Percentiles rank a stretch among this genome's conserved stretches.
Conservation (phyloP, 1,140 invertebrate genomes). For the Sycophila sp. region DNA sequence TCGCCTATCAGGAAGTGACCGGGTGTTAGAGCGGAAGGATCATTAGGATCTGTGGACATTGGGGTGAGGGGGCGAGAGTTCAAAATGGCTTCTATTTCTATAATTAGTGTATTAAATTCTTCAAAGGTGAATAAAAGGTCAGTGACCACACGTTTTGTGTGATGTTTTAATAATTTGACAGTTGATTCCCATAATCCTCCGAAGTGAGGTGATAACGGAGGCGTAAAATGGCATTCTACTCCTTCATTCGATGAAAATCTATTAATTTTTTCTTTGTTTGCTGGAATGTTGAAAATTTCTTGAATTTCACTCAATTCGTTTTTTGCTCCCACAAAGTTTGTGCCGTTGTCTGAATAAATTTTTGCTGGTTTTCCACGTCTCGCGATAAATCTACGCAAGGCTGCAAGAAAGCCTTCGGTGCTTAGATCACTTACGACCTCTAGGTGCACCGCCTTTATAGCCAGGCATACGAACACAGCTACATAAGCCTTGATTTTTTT, state of each 20-base stretch:
- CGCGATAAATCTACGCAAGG: not conserved
- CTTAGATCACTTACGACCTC: not conserved
- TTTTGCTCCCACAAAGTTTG: not conserved
- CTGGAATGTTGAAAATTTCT: not conserved
- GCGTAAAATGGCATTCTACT: not conserved
- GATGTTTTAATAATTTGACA: not conserved
- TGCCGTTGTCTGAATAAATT: not conserved
- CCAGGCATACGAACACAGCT: slow-evolving; percentile 10
- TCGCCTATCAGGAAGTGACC: no score
- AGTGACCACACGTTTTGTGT: not conserved
- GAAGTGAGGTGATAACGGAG: not conserved
- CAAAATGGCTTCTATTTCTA: not conserved
- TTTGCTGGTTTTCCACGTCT: not conserved
- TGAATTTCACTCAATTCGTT: not conserved
- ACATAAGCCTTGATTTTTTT: slow-evolving; percentile 16
- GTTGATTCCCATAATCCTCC: slow-evolving; percentile 20
- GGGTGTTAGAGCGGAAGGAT: no score
- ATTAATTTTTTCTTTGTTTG: not conserved
- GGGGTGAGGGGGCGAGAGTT: not conserved
- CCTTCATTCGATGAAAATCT: not conserved
- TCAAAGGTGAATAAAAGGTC: not conserved
- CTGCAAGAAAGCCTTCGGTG: not conserved
- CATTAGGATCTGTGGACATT: no score
- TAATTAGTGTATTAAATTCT: not conserved
- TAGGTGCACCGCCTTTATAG: slow-evolving; percentile 15